These are phyloP conservation scores for Falco berigora DNA, from an alignment of 2,797 vertebrate species.

Conservation along the genomic window DNA sequence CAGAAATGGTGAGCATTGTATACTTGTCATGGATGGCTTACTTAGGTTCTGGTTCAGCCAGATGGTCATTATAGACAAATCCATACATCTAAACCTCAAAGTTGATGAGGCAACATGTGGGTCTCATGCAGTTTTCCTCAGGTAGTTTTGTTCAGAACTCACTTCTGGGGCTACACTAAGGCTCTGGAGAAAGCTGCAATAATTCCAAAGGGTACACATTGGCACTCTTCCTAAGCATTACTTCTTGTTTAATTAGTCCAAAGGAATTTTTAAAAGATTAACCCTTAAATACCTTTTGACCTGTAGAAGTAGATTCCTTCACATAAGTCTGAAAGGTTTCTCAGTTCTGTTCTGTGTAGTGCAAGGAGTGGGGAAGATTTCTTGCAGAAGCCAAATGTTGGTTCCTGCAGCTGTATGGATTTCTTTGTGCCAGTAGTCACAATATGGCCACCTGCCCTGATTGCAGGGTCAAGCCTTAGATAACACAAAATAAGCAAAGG, in stretches of 20 bases:
- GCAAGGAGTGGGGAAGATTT: not conserved
- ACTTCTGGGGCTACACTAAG: not conserved
- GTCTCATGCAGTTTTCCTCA: not conserved
- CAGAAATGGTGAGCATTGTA: not conserved
- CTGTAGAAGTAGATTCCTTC: not conserved
- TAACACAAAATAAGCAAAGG: not conserved
- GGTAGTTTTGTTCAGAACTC: not conserved
- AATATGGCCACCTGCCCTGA: not conserved
- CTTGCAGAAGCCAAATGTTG: not conserved
- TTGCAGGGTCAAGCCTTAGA: not conserved
- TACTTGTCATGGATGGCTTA: not conserved
- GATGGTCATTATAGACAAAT: not conserved
- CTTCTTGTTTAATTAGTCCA: not conserved
- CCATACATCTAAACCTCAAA: not conserved
- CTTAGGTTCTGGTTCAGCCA: not conserved
- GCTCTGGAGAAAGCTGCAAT: not conserved
- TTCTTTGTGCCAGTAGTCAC: not conserved
- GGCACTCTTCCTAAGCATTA: not conserved
- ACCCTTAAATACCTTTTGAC: not conserved
- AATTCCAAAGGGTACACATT: not conserved
- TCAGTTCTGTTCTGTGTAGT: not conserved
- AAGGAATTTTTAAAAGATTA: not conserved
- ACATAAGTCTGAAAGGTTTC: not conserved
- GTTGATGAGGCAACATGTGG: accelerated
- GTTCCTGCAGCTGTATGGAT: not conserved